Conservation (phyloP, 2,113 vertebrate species). For the Gulo gulo region DNA sequence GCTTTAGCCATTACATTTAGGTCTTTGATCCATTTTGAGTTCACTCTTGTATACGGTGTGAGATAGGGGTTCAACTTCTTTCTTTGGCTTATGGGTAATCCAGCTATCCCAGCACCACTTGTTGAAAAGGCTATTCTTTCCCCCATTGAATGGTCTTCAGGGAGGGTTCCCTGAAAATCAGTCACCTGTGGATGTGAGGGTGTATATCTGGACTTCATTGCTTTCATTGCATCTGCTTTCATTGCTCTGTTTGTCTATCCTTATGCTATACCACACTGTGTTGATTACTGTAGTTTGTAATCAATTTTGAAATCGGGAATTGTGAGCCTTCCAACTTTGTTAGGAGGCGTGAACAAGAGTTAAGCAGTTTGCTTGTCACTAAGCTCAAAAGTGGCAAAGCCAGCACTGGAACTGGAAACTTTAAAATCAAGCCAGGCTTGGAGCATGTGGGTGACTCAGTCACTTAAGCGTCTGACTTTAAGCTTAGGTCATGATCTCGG, state of each 20-base stretch:
- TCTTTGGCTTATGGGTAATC: neutral
- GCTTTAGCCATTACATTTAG: neutral
- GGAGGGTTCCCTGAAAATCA: neutral
- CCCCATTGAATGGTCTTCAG: neutral
- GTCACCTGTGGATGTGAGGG: neutral
- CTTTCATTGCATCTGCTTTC: too few relatives aligned
- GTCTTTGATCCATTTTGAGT: neutral
- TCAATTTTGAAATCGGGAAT: neutral
- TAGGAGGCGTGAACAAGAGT: neutral
- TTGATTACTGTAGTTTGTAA: neutral
- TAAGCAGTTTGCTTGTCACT: neutral
- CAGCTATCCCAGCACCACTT: neutral
- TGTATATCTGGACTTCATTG: neutral
- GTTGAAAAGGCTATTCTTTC: neutral
- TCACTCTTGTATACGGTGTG: neutral
- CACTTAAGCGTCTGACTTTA: neutral
- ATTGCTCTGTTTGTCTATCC: neutral
- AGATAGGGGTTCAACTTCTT: neutral
- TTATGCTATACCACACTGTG: neutral
- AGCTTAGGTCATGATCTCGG: neutral
- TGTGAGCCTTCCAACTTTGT: neutral
- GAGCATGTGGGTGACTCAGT: neutral
- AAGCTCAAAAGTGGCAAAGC: neutral
- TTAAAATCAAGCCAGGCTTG: neutral
- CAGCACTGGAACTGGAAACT: neutral